Evolutionary conservation across 2,888 invertebrate species (phyloP).

Genomic region (Chymomyza caudatula): DNA sequence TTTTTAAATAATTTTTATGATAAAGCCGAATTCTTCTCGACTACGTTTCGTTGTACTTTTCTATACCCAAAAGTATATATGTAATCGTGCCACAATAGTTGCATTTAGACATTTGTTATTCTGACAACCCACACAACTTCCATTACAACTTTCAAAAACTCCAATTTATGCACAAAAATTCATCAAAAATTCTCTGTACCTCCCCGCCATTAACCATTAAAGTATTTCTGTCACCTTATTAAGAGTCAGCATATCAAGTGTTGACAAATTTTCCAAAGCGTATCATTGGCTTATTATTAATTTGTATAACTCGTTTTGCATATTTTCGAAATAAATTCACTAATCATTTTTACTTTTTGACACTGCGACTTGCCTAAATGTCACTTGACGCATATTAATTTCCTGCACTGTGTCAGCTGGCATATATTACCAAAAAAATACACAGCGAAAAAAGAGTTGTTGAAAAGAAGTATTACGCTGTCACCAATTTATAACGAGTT

Average conservation of each 20-base stretch:
- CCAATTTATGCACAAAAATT: not conserved
- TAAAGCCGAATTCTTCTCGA: too few relatives aligned
- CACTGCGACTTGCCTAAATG: slow-evolving; percentile 33
- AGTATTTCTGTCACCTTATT: not conserved
- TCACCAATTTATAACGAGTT: slow-evolving; percentile 39
- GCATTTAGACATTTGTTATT: too few relatives aligned
- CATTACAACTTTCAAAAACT: too few relatives aligned
- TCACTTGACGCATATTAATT: slow-evolving; percentile 61
- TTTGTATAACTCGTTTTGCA: slow-evolving; percentile 48
- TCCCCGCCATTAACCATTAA: not conserved
- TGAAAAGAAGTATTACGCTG: slow-evolving; percentile 28
- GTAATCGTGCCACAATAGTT: too few relatives aligned
- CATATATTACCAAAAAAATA: slow-evolving; percentile 56
- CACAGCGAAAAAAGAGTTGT: slow-evolving; percentile 30
- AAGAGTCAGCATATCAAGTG: slow-evolving; percentile 49
- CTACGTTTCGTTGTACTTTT: too few relatives aligned
- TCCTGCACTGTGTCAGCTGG: slow-evolving; percentile 18
- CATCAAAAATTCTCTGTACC: not conserved
- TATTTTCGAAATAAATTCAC: slow-evolving; percentile 65
- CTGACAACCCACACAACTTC: too few relatives aligned
- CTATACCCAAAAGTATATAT: too few relatives aligned
- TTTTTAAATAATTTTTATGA: too few relatives aligned
- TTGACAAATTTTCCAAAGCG: slow-evolving; percentile 52
- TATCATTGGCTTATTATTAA: slow-evolving; percentile 43
- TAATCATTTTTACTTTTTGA: slow-evolving; percentile 53